Evolutionary conservation across 2,888 invertebrate species (phyloP).

Genomic region (Metacarcinus magister): DNA sequence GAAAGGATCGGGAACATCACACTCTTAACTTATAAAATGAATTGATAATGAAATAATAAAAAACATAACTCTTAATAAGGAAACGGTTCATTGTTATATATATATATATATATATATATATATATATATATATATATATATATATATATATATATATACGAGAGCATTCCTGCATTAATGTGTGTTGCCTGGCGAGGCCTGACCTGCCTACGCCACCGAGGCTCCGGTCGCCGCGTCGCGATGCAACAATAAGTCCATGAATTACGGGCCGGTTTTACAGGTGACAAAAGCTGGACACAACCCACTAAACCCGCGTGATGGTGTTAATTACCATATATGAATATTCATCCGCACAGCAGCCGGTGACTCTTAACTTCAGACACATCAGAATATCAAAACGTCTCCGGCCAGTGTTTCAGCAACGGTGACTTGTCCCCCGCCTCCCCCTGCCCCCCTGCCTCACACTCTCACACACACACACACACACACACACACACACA

Average conservation of each 20-base stretch:
- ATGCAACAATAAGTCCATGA: constrained; percentile 51
- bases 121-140: constrained; percentile 65
- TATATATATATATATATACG: background rate
- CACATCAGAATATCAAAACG: constrained; percentile 73
- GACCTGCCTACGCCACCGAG: constrained; percentile 31
- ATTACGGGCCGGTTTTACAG: constrained; percentile 68
- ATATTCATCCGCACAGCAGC: constrained; percentile 67
- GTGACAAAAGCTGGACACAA: constrained; percentile 71
- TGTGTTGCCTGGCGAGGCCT: constrained; percentile 7
- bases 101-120: constrained; percentile 55
- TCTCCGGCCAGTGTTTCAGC: constrained; percentile 44
- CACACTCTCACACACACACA: background rate
- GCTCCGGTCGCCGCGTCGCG: constrained; percentile 22
- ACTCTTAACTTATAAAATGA: background rate
- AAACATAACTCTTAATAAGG: too few species aligned
- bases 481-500: background rate
- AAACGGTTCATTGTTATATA: background rate
- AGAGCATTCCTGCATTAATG: constrained; percentile 39
- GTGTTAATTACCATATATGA: constrained; percentile 72
- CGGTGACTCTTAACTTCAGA: constrained; percentile 67
- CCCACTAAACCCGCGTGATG: constrained; percentile 67
- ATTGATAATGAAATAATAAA: too few species aligned
- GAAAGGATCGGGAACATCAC: background rate
- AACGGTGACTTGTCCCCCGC: background rate
- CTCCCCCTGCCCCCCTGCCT: background rate